Base-by-base conservation (phyloP, 2,113 vertebrate genomes). In the Orycteropus afer region DNA sequence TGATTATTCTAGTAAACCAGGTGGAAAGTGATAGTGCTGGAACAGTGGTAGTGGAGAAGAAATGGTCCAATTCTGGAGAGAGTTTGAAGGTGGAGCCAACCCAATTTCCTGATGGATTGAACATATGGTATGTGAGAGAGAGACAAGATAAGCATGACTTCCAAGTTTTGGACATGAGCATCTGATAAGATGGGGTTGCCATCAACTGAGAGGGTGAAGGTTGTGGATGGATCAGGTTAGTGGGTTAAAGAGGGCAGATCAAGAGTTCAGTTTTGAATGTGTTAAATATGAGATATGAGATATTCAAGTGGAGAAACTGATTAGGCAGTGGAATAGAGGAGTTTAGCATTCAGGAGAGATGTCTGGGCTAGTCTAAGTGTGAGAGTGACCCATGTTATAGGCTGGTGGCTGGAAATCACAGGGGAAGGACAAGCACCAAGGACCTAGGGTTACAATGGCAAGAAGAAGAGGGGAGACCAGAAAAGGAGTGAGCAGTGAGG, bases 321-420 rank as follows among this genome's bases (percentile, higher is more conserved):
- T 15, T 13, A 32, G 12, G 13, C 1, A 17, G 18, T 23, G 34
- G 25, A 51, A 42, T n/a, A 34, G 25, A 47, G 47, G 55, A 57
- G 37, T 37, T 78, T 81, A 47, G 47, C 55, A 32, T 86, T 73
- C n/a, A 65, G 45, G 78, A 53, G 45, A 55, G 14, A 71, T 3
- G 29, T 51, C 22, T 34, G 53, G 49, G 37, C 15, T 84, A 51
- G 49, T 53, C 2, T 2, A 77, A 61, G 34, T 37, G 0, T 3
- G 17, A 47, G 78, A 61, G 29, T 17, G n/a, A 5, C 74, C 55
- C 34, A 27, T 25, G 29, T 67, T 63, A 3, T 1, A 37, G 57
- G 23, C 14, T 3, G 13, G 23, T 0, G 2, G 8, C 57, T 9
- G 45, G 51, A 18, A 14, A 18, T 53, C 42, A 34, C 9, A 7